Evolutionary conservation across 2,113 vertebrate genomes (phyloP), one percentile per base, ranked within the genome.

Genomic region (Myrmecophaga tridactyla): DNA sequence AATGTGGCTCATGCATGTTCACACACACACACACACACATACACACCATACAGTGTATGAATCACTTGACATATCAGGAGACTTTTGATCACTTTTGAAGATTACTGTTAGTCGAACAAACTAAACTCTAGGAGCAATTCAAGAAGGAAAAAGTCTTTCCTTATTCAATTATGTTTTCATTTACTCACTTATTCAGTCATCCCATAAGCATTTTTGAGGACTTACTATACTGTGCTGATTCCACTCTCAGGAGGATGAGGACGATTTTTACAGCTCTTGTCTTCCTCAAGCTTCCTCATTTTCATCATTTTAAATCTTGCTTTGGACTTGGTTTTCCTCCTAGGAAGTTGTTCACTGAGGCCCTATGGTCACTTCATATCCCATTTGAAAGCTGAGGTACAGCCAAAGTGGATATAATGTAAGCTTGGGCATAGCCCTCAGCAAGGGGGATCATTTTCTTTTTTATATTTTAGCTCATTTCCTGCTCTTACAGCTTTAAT

Each of bases 11-110:
- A 36, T 27, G 25, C 5, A 4, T 25, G 46, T 39, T 43, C 70
- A 36, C 46, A 60, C 53, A 14, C 53, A 56, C n/a, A 39, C 10
- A 39, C 15, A 34, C 65, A 70, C 17, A 39, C 2, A 6, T 1
- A 12, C 7, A 56, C 4, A 7, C 13, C 8, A 36, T 14, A 27
- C 0, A 36, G 67, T 7, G 39, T 63, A 1, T 36, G 18, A 15
- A 13, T n/a, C 88, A 48, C 51, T 10, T 1, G 34, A 46, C 12
- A 41, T 17, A n/a, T 46, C 46, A 56, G 31, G 4, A 41, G 39
- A 80, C n/a, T 13, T 27, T 34, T 39, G 21, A 31, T 29, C 46
- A n/a, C 3, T 53, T 39, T 4, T 51, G 21, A n/a, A 63, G 58
- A 18, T 6, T 65, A 13, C 48, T 89, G 27, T 48, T 77, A n/a